Conservation (phyloP, 2,888 invertebrate genomes). For the Monoplex corrugatus region DNA sequence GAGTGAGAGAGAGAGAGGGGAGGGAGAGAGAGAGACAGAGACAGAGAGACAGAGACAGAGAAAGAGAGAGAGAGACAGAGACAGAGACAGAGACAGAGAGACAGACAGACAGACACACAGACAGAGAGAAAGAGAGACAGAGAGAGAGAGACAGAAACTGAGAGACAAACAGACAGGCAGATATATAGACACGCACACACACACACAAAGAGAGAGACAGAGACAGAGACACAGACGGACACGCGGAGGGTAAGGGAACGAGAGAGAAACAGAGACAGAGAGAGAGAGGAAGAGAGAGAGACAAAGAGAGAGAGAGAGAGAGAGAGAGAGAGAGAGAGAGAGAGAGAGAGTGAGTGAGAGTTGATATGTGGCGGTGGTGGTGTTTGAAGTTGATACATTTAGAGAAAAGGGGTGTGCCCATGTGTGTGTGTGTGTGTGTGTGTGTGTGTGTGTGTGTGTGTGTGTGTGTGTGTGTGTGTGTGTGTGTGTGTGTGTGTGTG, state of each 20-base stretch:
- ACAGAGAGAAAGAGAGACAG: slow-evolving; percentile 9
- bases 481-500: slow-evolving; percentile 8
- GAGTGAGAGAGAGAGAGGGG: not conserved
- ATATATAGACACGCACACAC: not conserved
- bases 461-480: not conserved
- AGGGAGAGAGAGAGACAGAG: not conserved
- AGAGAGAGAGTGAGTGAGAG: not conserved
- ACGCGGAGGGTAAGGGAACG: not conserved
- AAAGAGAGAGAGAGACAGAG: not conserved
- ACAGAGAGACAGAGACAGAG: not conserved
- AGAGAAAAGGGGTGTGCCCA: not conserved
- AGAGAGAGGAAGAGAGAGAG: slow-evolving; percentile 41
- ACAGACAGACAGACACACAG: not conserved
- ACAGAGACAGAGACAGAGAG: not conserved
- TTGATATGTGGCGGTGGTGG: not conserved
- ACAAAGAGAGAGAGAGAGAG: slow-evolving; percentile 14
- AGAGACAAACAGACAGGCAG: not conserved
- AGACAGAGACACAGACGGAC: not conserved
- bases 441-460: slow-evolving; percentile 19
- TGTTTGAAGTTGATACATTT: not conserved
- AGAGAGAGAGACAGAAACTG: no score
- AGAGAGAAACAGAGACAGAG: no score
- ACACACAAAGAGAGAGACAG: not conserved
- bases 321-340: slow-evolving; percentile 8
- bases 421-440: not conserved